phyloP scores from a whole-genome alignment of 1,140 invertebrate species.

The Eriosoma lanigerum region DNA sequence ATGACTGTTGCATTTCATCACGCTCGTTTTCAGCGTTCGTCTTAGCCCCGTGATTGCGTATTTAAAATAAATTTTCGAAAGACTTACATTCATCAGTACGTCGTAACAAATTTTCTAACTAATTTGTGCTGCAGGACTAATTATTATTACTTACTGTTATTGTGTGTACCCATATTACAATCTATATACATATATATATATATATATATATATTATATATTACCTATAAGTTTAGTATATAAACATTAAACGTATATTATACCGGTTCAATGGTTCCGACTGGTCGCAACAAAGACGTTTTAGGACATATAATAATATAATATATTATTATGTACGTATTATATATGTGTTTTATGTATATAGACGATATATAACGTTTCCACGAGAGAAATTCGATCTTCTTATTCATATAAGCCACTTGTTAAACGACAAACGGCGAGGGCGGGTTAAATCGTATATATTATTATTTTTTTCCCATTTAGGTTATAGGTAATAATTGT shows the following conservation, averaged over 20 bases:
- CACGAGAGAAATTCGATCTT: constrained; percentile 7
- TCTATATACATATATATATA: neutral
- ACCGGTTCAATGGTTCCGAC: neutral
- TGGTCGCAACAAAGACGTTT: constrained; percentile 29
- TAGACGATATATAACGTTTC: neutral
- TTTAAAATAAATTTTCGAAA: too few relatives aligned
- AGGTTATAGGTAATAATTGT: too few relatives aligned
- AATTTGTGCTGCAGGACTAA: constrained; percentile 26
- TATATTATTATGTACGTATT: too few relatives aligned
- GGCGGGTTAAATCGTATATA: too few relatives aligned
- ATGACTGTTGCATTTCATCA: too few relatives aligned
- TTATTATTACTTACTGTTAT: constrained; percentile 24
- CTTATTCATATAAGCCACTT: neutral
- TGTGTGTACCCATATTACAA: neutral
- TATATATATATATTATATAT: neutral
- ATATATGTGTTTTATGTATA: neutral
- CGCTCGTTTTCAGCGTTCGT: too few relatives aligned
- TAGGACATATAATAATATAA: neutral
- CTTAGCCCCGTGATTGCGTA: too few relatives aligned
- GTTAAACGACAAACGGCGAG: neutral
- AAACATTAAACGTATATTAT: too few relatives aligned
- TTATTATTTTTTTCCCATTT: too few relatives aligned
- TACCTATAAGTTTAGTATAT: too few relatives aligned
- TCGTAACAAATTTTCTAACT: constrained; percentile 14
- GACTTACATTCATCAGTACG: too few relatives aligned